Evolutionary conservation across 2,888 invertebrate species (phyloP).

Genomic region (Tortricodes alternella): DNA sequence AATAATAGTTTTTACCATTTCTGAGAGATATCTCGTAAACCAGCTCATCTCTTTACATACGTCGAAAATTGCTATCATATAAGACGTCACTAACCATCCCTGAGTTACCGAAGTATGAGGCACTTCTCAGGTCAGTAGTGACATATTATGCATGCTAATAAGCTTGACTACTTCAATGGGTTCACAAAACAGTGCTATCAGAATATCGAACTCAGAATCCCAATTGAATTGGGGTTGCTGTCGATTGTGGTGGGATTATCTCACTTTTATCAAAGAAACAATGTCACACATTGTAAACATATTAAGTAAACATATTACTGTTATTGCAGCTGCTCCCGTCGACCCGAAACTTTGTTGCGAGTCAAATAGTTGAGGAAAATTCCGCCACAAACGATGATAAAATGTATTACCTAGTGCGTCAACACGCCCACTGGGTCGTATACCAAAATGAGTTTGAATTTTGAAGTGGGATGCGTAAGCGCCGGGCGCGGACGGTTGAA

Average conservation of each 20-base stretch:
- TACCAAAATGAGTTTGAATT: not conserved
- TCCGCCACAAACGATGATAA: not conserved
- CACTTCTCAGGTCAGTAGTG: not conserved
- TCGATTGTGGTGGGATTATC: not conserved
- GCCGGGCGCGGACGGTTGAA: conserved; percentile 14
- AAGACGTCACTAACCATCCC: not conserved
- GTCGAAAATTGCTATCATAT: too few relatives aligned
- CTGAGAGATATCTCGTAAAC: not conserved
- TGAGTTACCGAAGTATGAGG: not conserved
- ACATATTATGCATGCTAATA: conserved; percentile 11
- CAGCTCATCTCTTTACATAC: not conserved
- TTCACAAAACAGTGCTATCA: not conserved
- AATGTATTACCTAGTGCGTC: too few relatives aligned
- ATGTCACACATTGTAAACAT: not conserved
- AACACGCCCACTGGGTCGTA: conserved; percentile 15
- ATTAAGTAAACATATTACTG: not conserved
- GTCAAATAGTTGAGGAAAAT: not conserved
- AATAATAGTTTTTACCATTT: not conserved
- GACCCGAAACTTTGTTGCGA: not conserved
- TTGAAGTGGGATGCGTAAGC: not conserved
- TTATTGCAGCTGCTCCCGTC: not conserved
- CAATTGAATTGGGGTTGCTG: not conserved
- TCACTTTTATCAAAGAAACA: not conserved
- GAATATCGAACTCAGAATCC: not conserved
- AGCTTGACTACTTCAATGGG: not conserved